Percentiles rank a stretch among this genome's conserved stretches.
phyloP scores from a whole-genome alignment of 2,888 invertebrate species.

The Eilema caniola region DNA sequence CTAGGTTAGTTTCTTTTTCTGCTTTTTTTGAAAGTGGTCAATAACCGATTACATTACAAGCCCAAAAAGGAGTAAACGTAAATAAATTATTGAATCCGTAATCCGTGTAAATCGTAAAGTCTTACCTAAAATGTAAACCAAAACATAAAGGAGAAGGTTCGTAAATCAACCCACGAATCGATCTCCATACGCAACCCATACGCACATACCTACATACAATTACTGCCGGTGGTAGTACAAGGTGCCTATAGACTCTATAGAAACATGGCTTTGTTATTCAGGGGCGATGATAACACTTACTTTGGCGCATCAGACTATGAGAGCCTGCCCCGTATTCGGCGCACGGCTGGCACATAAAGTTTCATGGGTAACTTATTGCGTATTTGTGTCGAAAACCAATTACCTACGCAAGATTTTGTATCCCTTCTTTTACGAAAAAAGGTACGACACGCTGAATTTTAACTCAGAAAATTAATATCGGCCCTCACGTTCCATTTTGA shows the following conservation, averaged over 20 bases:
- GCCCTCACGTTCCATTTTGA: slow-evolving; percentile 35
- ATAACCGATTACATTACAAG: not conserved
- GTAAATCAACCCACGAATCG: slow-evolving; percentile 33
- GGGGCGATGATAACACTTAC: slow-evolving; percentile 60
- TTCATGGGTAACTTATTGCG: slow-evolving; percentile 75
- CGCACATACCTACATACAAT: slow-evolving; percentile 5
- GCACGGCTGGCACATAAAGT: slow-evolving; percentile 70
- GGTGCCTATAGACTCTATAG: slow-evolving; percentile 22
- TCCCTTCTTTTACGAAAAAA: slow-evolving; percentile 61
- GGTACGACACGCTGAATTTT: slow-evolving; percentile 55
- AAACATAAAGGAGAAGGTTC: slow-evolving; percentile 20
- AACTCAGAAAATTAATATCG: slow-evolving; percentile 57
- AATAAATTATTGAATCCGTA: slow-evolving; percentile 7
- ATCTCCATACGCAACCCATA: slow-evolving; percentile 24
- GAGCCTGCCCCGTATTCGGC: slow-evolving; percentile 59
- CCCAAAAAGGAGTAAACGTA: not conserved
- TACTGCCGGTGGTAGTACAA: not conserved
- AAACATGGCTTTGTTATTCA: slow-evolving; percentile 58
- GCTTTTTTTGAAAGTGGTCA: not conserved
- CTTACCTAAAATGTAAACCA: not conserved
- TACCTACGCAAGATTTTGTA: slow-evolving; percentile 64
- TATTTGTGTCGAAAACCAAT: slow-evolving; percentile 78
- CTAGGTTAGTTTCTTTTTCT: not conserved
- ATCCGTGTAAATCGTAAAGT: slow-evolving; percentile 28
- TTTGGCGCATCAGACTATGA: slow-evolving; percentile 56